phyloP scores from a whole-genome alignment of 2,113 vertebrate genomes.

The Sitta europaea region DNA sequence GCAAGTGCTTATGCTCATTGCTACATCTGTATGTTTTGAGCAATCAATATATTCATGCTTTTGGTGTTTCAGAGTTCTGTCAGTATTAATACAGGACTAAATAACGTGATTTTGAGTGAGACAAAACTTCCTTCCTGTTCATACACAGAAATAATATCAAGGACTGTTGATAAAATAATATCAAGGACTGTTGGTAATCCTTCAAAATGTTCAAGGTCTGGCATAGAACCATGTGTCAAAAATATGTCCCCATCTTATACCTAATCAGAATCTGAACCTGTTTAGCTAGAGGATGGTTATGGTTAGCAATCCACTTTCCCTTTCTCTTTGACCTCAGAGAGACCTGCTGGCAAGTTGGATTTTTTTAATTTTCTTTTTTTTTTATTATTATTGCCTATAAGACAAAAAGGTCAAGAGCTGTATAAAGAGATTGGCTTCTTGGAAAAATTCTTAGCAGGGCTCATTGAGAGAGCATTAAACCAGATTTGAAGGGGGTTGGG shows the following conservation, averaged over 20 bases:
- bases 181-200: background rate
- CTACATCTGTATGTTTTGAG: background rate
- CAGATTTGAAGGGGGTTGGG: background rate
- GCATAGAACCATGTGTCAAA: background rate
- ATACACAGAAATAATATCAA: background rate
- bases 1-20: background rate
- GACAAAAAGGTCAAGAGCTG: background rate
- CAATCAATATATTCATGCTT: background rate
- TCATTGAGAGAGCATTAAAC: background rate
- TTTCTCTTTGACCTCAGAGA: background rate
- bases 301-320: background rate
- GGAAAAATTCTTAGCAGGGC: background rate
- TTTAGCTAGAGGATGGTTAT: background rate
- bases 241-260: background rate
- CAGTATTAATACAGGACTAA: background rate
- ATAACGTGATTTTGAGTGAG: background rate
- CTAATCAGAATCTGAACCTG: background rate
- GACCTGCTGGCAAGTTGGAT: background rate
- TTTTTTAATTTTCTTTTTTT: background rate
- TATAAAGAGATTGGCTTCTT: background rate
- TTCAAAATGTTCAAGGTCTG: background rate
- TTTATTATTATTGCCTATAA: background rate
- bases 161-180: background rate
- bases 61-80: background rate
- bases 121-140: background rate